Base-by-base conservation (phyloP, 37 sponge, comb jelly and placozoan species). In the Petrosia ficiformis region DNA sequence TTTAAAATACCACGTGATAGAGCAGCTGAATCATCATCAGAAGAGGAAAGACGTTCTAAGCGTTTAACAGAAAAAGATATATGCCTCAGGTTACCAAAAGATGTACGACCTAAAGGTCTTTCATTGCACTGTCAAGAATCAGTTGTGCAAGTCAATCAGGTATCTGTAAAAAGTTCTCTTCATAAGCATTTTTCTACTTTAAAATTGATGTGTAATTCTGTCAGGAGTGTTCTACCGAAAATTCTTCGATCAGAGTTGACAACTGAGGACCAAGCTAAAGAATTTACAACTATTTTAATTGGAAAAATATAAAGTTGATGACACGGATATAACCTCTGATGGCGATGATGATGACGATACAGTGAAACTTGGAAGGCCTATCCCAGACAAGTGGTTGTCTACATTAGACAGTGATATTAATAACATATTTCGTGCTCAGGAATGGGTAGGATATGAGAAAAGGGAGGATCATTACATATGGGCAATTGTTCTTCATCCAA, bases 381-480 rank as follows among this genome's bases (percentile, higher is more conserved):
- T 86, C 19, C 87, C 81, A 65, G 59, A 67, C 28, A 21, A 2
- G 0, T 48, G 8, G 14, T 48, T 48, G 14, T 19, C 14, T 19
- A 79, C 58, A 70, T 80, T 79, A 25, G 58, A 78, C 52, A 81
- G 80, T 30, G 69, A 73, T 40, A 25, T 56, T 33, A 31, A 68
- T 25, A 72, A 84, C 52, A 61, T 80, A 31, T 89, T 84, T 52
- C 38, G 80, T 21, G 64, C 84, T 38, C 54, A 70, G 41, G 90
- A 89, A 8, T 73, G 57, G 39, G 81, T 89, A 33, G 90, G 84
- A 5, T 89, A 89, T 79, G 82, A 87, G 30, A 42, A 70, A 10
- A 44, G 33, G 14, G 76, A 74, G 26, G 67, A 43, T 10, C 39
- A 82, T 40, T 65, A 70, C 59, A 77, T 87, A n/a, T 65, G 70